A percentile compares a stretch with the other conserved stretches of the same genome.
These are phyloP conservation scores for Drosophila vallismaia DNA, from an alignment of 2,888 invertebrate species.

Conservation along the genomic window DNA sequence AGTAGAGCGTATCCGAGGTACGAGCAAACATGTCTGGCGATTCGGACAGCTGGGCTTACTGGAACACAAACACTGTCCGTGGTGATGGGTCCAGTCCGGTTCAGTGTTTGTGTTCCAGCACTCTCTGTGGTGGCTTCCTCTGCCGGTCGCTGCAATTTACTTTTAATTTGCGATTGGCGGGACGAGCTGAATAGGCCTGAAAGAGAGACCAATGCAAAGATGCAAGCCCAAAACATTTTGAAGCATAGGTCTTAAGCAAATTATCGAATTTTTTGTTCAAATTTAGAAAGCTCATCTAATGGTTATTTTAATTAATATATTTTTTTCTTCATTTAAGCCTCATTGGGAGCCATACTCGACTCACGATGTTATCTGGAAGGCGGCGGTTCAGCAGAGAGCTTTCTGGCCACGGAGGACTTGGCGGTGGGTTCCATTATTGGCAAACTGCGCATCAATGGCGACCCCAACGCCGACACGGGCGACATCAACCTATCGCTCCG, in stretches of 20 bases:
- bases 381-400: constrained; percentile 95
- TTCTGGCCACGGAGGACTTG: constrained; percentile 94
- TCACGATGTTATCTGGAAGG: constrained; percentile 95
- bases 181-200: constrained; percentile 37
- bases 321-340: constrained; percentile 84
- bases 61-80: constrained; percentile 36
- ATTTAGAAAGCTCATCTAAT: not conserved
- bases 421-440: constrained; percentile 92
- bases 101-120: constrained; percentile 1
- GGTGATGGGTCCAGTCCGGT: too few species aligned
- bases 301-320: constrained; percentile 25
- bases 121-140: constrained; percentile 45
- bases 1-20: constrained; percentile 80
- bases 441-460: constrained; percentile 91
- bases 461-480: constrained; percentile 88
- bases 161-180: constrained; percentile 50
- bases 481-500: constrained; percentile 91
- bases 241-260: not conserved
- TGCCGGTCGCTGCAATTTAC: constrained; percentile 55
- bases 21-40: constrained; percentile 59
- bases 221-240: constrained; percentile 44
- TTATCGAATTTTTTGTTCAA: not conserved
- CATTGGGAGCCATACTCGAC: constrained; percentile 87
- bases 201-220: constrained; percentile 37
- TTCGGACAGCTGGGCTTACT: constrained; percentile 52